A percentile compares a stretch with the other conserved stretches of the same genome.
phyloP scores from a whole-genome alignment of 2,113 vertebrate genomes.

The Aramus guarauna region DNA sequence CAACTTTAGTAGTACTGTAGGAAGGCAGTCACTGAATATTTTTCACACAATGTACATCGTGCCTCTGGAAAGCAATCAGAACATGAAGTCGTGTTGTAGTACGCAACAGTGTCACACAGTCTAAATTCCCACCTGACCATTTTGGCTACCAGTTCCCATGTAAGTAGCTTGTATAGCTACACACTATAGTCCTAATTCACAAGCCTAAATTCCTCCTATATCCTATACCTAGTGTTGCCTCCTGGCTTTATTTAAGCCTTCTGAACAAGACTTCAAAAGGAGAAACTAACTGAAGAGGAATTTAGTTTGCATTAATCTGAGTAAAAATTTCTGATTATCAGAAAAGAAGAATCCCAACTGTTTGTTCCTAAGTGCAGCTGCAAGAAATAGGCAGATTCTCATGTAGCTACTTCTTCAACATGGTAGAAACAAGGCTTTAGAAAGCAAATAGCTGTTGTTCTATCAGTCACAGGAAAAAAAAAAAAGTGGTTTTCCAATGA shows the following conservation, averaged over 20 bases:
- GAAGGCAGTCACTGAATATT: neutral
- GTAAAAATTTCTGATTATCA: neutral
- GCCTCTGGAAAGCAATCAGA: neutral
- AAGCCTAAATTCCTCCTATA: neutral
- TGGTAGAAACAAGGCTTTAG: neutral
- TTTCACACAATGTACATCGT: fast-evolving
- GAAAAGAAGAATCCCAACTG: neutral
- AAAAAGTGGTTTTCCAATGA: neutral
- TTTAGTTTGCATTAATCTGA: neutral
- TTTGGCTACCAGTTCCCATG: neutral
- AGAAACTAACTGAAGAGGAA: neutral
- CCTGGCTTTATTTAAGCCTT: neutral
- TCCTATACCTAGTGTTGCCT: neutral
- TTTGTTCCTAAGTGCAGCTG: neutral
- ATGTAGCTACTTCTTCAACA: neutral
- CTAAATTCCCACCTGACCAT: neutral
- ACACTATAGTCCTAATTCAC: neutral
- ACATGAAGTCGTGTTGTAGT: neutral
- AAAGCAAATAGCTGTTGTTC: neutral
- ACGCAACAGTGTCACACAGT: neutral
- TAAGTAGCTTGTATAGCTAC: neutral
- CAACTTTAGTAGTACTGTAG: neutral
- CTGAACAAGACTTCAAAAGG: neutral
- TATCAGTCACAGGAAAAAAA: neutral
- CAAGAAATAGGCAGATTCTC: neutral